A percentile compares a stretch with the other conserved stretches of the same genome.
These are phyloP conservation scores for Spilarctia lutea DNA, from an alignment of 2,888 invertebrate genomes.

Conservation along the genomic window DNA sequence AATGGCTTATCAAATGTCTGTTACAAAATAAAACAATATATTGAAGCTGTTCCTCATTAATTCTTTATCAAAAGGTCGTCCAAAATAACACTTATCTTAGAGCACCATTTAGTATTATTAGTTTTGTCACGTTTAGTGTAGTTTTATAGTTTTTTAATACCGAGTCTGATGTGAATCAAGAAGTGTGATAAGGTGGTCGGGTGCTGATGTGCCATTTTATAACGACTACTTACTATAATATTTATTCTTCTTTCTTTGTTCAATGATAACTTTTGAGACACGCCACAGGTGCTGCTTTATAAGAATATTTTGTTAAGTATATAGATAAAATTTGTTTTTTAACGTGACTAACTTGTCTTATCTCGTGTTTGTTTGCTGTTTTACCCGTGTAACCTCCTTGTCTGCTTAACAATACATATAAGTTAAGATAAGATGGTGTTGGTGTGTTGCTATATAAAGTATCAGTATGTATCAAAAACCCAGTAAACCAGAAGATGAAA, in stretches of 20 bases:
- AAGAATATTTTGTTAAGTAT: constrained; percentile 16
- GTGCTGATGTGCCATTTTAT: constrained; percentile 23
- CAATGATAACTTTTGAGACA: constrained; percentile 63
- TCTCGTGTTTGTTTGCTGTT: constrained; percentile 19
- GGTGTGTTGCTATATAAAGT: background rate
- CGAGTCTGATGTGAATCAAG: constrained; percentile 14
- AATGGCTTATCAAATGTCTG: too few relatives aligned
- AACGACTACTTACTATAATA: constrained; percentile 42
- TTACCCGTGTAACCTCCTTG: constrained; percentile 10
- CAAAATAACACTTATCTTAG: background rate
- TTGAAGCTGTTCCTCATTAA: too few relatives aligned
- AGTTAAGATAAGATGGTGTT: background rate
- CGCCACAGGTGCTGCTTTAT: constrained; percentile 52
- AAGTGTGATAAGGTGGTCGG: constrained; percentile 15
- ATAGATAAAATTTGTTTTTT: constrained; percentile 25
- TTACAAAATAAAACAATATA: too few relatives aligned
- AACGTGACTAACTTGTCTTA: constrained; percentile 9
- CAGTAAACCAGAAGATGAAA: background rate
- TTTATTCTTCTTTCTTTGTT: constrained; percentile 59
- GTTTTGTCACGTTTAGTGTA: background rate
- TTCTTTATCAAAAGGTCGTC: background rate
- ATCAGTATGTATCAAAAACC: too few relatives aligned
- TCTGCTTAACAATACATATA: constrained; percentile 3
- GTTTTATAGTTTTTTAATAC: background rate
- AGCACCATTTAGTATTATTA: background rate